Base-by-base conservation (phyloP, 2,888 invertebrate genomes). In the Polymixis lichenea region DNA sequence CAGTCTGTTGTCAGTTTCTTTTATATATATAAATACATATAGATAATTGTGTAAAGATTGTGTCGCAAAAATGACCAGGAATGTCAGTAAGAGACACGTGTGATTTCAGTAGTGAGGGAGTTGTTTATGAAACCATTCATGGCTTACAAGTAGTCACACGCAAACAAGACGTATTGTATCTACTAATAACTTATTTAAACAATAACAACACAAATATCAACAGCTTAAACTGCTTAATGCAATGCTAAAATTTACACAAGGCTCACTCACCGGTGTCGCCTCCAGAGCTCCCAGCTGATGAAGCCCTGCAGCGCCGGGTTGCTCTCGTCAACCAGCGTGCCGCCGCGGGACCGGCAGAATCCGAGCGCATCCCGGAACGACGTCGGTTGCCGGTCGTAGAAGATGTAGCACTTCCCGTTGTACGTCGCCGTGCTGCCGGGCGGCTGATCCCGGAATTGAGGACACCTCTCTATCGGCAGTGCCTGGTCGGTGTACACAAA, bases 341-440 rank as follows among this genome's bases (percentile, higher is more conserved):
- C 98, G 7, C 98, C 98, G 22, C 99, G 97, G 0, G 97, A 97
- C 58, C 98, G 97, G 91, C 99, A 99, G 94, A 98, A 98, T 0
- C 97, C 96, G 15, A 98, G 94, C 0, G 99, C 98, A 70, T 98
- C 98, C 66, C 98, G 97, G 94, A 99, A 98, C 87, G 97, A 97
- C 83, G 98, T 93, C 0, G 98, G 98, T 91, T 99, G 98, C 19
- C 98, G 97, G 91, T 98, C 98, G 95, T 99, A 99, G 97, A 99
- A 99, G 80, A 99, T 98, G 94, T 99, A 99, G 92, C 99, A 99
- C 95, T 99, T 99, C 80, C 99, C 99, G 90, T 99, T 99, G 96
- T 99, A 99, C 0, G 99, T 99, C 0, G 99, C 99, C 0, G 99
- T 98, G 76, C 98, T 98, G 38, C 99, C 99, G 0, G 99, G 98